Conservation (phyloP, 37 sponge, comb jelly and placozoan genomes). For the Geodia barretti region DNA sequence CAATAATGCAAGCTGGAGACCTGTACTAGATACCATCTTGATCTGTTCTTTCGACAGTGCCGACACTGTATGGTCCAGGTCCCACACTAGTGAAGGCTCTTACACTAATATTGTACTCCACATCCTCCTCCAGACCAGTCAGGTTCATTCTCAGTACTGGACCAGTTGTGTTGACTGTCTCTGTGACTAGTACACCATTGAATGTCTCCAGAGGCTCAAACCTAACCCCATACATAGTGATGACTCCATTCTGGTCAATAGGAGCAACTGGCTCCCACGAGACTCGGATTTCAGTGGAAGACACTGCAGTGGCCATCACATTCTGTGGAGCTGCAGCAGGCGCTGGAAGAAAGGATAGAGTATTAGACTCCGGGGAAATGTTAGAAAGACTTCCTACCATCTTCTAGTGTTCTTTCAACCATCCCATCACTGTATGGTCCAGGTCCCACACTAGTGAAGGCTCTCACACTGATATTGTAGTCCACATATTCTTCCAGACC, state of each 20-base stretch:
- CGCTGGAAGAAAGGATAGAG: background rate
- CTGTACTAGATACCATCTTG: conserved; percentile 21
- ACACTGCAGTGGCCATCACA: background rate
- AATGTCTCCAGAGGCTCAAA: conserved; percentile 4
- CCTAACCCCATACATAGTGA: conserved; percentile 15
- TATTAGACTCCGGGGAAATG: background rate
- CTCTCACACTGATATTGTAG: background rate
- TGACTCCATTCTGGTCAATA: conserved; percentile 30
- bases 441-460: conserved; percentile 24
- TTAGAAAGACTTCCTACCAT: conserved; percentile 1
- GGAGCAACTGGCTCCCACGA: background rate
- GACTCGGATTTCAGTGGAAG: conserved; percentile 17
- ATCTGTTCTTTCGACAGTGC: conserved; percentile 11
- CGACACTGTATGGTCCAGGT: conserved; percentile 16
- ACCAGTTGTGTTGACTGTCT: background rate
- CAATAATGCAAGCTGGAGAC: background rate
- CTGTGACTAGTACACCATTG: background rate
- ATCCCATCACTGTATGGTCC: conserved; percentile 19
- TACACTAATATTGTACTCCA: conserved; percentile 28
- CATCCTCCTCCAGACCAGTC: conserved; percentile 3
- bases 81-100: conserved; percentile 31
- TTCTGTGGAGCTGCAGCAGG: conserved; percentile 9
- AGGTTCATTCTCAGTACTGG: background rate
- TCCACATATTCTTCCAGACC: conserved; percentile 30
- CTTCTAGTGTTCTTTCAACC: conserved; percentile 12